phyloP scores from a whole-genome alignment of 2,113 vertebrate species.

The Ranitomeya variabilis region DNA sequence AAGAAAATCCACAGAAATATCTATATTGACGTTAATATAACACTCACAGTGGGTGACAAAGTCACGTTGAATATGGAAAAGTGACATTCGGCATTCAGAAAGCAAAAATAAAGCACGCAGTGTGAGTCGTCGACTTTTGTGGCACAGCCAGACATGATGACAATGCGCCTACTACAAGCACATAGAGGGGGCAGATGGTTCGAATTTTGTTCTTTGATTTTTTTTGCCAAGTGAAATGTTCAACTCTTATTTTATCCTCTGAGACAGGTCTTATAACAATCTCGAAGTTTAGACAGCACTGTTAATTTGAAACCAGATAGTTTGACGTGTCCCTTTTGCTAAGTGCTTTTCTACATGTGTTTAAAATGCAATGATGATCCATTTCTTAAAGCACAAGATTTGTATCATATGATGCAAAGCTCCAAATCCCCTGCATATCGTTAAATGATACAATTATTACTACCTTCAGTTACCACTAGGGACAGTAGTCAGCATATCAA shows the following conservation, averaged over 20 bases:
- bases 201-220: background rate
- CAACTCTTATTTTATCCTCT: background rate
- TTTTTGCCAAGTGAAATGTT: background rate
- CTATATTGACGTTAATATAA: constrained; percentile 40
- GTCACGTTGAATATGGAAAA: constrained; percentile 35
- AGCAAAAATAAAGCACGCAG: constrained; percentile 20
- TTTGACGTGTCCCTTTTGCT: background rate
- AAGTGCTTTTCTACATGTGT: no score
- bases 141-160: constrained; percentile 22
- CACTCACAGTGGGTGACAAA: constrained; percentile 32
- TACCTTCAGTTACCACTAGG: no score
- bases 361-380: no score
- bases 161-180: constrained; percentile 13
- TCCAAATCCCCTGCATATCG: no score
- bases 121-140: background rate
- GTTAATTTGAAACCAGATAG: background rate
- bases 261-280: background rate
- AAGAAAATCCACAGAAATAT: background rate
- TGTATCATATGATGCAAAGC: no score
- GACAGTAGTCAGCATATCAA: no score
- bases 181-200: background rate
- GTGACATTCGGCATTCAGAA: constrained; percentile 40
- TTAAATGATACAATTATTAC: no score
- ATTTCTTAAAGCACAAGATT: no score
- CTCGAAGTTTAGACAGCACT: background rate